Percentiles rank a stretch among this genome's conserved stretches.
Conservation (phyloP, 2,888 invertebrate genomes). For the Alsophila aescularia region DNA sequence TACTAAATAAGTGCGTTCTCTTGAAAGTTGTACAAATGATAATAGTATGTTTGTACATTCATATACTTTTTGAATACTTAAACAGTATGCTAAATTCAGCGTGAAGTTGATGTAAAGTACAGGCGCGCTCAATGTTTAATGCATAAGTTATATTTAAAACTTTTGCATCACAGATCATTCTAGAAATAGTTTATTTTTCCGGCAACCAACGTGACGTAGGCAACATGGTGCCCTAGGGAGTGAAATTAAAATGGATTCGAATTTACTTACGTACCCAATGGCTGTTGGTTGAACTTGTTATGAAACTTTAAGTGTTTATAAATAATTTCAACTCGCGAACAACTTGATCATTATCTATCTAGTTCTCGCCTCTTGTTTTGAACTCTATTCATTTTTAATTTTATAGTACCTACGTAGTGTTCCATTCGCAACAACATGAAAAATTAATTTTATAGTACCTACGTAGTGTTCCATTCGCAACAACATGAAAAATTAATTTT, state of each 20-base stretch:
- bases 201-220: constrained; percentile 8
- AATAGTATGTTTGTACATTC: too few relatives aligned
- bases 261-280: constrained; percentile 23
- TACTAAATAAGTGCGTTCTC: background rate
- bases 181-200: constrained; percentile 21
- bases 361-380: background rate
- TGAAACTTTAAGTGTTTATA: constrained; percentile 19
- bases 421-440: too few relatives aligned
- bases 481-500: too few relatives aligned
- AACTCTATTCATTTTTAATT: background rate
- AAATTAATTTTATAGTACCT: background rate
- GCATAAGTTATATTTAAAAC: constrained; percentile 9
- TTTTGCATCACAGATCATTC: constrained; percentile 6
- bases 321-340: constrained; percentile 12
- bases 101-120: constrained; percentile 3
- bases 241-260: constrained; percentile 10
- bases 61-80: background rate
- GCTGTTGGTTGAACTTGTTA: constrained; percentile 19
- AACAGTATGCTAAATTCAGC: constrained; percentile 2
- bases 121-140: background rate
- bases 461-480: too few relatives aligned
- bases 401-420: background rate
- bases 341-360: background rate
- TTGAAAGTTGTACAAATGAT: too few relatives aligned
- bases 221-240: background rate